Percentiles rank a stretch among this genome's conserved stretches.
Evolutionary conservation across 2,888 invertebrate species (phyloP).

Genomic region (Lasioglossum marginatum): DNA sequence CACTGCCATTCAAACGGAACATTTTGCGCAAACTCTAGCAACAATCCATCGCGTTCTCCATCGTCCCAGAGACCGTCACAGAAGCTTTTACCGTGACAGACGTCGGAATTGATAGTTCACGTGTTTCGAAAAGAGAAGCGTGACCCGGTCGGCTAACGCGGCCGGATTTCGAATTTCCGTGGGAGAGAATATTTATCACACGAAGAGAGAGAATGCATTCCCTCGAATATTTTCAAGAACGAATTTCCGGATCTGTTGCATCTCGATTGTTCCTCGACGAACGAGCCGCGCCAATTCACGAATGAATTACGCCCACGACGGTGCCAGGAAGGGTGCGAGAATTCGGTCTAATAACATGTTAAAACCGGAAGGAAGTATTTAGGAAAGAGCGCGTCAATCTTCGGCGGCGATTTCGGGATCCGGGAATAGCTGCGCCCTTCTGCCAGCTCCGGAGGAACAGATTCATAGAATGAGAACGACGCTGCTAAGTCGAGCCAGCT

Average conservation of each 20-base stretch:
- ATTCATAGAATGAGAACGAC: neutral
- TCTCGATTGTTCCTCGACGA: neutral
- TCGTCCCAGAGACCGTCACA: neutral
- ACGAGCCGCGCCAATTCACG: neutral
- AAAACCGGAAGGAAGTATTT: slow-evolving; percentile 58
- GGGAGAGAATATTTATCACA: neutral
- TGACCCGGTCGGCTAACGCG: neutral
- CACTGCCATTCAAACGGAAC: neutral
- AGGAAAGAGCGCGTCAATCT: slow-evolving; percentile 45
- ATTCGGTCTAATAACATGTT: slow-evolving; percentile 52
- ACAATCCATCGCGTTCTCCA: neutral
- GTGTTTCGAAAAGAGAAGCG: neutral
- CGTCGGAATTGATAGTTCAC: slow-evolving; percentile 5
- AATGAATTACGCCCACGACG: slow-evolving; percentile 35
- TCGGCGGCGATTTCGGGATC: slow-evolving; percentile 21
- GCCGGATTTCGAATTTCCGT: slow-evolving; percentile 2
- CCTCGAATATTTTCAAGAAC: neutral
- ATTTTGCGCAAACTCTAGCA: neutral
- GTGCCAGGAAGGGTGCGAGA: slow-evolving; percentile 20
- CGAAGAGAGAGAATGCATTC: neutral
- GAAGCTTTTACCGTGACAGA: slow-evolving; percentile 9
- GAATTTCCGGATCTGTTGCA: slow-evolving; percentile 34
- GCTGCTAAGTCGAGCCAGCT: slow-evolving; percentile 31
- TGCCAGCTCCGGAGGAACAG: neutral
- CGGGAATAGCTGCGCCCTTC: slow-evolving; percentile 32